phyloP scores from a whole-genome alignment of 2,888 invertebrate species.

The Lasioglossum lativentre region DNA sequence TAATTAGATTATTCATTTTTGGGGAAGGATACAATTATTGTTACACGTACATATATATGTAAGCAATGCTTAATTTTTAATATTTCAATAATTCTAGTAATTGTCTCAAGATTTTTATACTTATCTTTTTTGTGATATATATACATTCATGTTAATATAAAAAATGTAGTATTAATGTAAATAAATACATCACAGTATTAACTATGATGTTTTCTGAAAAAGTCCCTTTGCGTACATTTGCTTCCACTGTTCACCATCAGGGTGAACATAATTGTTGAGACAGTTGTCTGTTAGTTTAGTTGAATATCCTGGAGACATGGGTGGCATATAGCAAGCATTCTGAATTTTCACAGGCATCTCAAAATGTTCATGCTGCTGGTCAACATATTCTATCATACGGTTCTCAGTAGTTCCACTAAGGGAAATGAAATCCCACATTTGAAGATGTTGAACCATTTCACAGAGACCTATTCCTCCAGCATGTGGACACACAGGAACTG shows the following conservation, averaged over 20 bases:
- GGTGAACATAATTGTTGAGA: slow-evolving; percentile 90
- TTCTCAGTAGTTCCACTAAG: slow-evolving; percentile 90
- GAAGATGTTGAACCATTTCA: slow-evolving; percentile 96
- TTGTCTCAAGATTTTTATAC: neutral
- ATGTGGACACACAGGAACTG: slow-evolving; percentile 97
- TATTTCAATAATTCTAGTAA: neutral
- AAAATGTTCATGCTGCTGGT: slow-evolving; percentile 96
- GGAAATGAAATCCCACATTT: slow-evolving; percentile 94
- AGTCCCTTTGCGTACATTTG: slow-evolving; percentile 87
- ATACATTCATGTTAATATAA: slow-evolving; percentile 12
- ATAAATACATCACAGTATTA: neutral
- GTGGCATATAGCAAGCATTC: slow-evolving; percentile 91
- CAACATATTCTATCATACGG: slow-evolving; percentile 93
- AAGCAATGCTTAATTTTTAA: slow-evolving; percentile 16
- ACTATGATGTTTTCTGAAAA: slow-evolving; percentile 81
- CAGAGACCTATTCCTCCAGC: slow-evolving; percentile 97
- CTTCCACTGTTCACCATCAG: slow-evolving; percentile 92
- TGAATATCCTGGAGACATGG: slow-evolving; percentile 93
- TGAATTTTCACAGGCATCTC: slow-evolving; percentile 89
- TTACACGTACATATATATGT: slow-evolving; percentile 15
- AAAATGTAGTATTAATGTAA: slow-evolving; percentile 3
- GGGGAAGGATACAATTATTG: slow-evolving; percentile 15
- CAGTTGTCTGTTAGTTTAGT: slow-evolving; percentile 91
- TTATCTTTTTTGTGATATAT: neutral
- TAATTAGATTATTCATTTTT: neutral